These are phyloP conservation scores for Silurus asotus DNA, from an alignment of 2,113 vertebrate species.

Conservation along the genomic window DNA sequence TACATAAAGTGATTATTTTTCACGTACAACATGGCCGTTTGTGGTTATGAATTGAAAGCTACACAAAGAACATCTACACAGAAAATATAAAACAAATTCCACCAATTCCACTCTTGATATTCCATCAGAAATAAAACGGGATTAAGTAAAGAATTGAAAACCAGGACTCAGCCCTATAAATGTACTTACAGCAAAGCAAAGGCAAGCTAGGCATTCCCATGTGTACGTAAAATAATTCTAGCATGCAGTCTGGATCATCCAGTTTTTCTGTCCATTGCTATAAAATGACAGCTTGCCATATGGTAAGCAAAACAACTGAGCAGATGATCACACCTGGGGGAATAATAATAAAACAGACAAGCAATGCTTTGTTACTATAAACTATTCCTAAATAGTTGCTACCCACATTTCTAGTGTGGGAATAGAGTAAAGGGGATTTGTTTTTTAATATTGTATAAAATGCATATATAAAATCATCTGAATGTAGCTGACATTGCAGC, in stretches of 20 bases:
- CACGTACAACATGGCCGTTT: background rate
- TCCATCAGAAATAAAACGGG: background rate
- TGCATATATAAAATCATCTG: background rate
- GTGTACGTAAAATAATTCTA: background rate
- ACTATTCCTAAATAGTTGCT: background rate
- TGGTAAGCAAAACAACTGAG: background rate
- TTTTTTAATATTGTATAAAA: background rate
- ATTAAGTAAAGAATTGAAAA: background rate
- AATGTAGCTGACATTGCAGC: background rate
- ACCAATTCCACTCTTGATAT: background rate
- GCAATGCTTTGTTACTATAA: background rate
- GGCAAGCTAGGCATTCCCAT: background rate
- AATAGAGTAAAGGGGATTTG: background rate
- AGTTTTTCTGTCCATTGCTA: background rate
- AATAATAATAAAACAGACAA: background rate
- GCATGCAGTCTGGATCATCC: slow-evolving; percentile 3
- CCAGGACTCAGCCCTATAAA: background rate
- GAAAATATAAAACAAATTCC: background rate
- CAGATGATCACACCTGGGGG: background rate
- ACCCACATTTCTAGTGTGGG: background rate
- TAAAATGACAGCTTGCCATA: slow-evolving; percentile 21
- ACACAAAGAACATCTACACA: background rate
- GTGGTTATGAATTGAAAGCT: background rate
- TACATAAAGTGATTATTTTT: background rate
- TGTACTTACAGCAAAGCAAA: background rate